phyloP scores from a whole-genome alignment of 2,888 invertebrate species.

The Hecatera dysodea region DNA sequence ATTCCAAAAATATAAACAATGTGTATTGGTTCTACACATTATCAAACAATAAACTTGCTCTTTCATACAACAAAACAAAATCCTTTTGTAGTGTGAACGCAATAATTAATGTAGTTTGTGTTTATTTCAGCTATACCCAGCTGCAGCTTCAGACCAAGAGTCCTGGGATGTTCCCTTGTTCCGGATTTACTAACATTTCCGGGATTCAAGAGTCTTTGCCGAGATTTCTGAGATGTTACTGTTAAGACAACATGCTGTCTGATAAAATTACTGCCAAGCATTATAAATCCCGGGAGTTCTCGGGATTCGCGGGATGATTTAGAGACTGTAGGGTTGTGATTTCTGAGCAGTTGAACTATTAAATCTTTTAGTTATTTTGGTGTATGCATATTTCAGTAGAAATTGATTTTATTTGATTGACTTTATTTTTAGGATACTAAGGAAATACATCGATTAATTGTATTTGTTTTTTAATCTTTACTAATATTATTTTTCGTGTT shows the following conservation, averaged over 20 bases:
- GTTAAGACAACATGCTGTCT: conserved; percentile 9
- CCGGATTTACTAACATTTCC: conserved; percentile 34
- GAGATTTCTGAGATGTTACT: conserved; percentile 35
- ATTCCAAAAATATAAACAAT: background rate
- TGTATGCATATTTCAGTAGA: background rate
- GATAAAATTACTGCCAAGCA: conserved; percentile 19
- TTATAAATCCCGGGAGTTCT: background rate
- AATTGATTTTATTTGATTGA: no score
- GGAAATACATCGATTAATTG: no score
- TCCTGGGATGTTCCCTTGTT: conserved; percentile 14
- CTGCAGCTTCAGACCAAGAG: conserved; percentile 27
- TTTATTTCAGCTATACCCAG: conserved; percentile 50
- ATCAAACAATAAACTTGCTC: background rate
- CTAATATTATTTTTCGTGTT: no score
- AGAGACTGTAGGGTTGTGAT: background rate
- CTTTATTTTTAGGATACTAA: background rate
- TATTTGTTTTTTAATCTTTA: no score
- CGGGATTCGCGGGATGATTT: background rate
- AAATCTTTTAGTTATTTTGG: background rate
- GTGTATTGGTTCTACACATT: background rate
- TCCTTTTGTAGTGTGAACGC: background rate
- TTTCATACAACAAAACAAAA: background rate
- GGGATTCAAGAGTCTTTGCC: conserved; percentile 41
- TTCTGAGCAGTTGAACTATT: background rate
- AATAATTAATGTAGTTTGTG: conserved; percentile 78